Evolutionary conservation across 2,888 invertebrate species (phyloP), one percentile per base, ranked within the genome.

Genomic region (Hypercompe scribonia): DNA sequence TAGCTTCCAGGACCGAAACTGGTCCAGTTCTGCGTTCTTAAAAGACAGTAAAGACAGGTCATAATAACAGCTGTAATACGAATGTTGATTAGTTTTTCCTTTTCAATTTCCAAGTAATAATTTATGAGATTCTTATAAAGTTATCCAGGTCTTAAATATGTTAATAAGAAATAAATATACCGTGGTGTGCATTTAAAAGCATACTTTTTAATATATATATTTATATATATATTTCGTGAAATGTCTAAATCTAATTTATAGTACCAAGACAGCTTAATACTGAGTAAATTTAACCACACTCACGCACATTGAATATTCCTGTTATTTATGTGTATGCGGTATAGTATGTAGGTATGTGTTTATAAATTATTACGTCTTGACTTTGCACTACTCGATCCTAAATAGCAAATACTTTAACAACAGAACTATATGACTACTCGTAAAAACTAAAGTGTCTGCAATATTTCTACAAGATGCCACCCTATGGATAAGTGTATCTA

Each of bases 21-120:
- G 80, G 79, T 81, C 77, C 80, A 83, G 85, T 86, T 83, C 70
- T 77, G 78, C 80, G 77, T 80, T 80, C 78, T 72, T 86, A 82
- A 85, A 86, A 81, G 81, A 78, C 77, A 77, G 75, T 83, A 82
- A 78, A 73, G 75, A 77, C 76, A 81, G 78, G 80, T 76, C 77
- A 79, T 75, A 81, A 83, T 82, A 75, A 79, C 75, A 68, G 74
- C 70, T 81, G 73, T 79, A 79, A 83, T 78, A 81, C 81, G 66
- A 81, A 83, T 74, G 78, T 68, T 78, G 70, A 81, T 83, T 72
- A 77, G 63, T 31, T 71, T 75, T 73, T n/a, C n/a, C n/a, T 68
- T 72, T 70, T 71, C 76, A 54, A 67, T 34, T 46, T n/a, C n/a
- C 54, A 50, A 54, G 33, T 34, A 50, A 50, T 24, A 50, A 50